A percentile compares a stretch with the other conserved stretches of the same genome.
These are phyloP conservation scores for Drosophila pachea DNA, from an alignment of 1,140 invertebrate genomes.

Conservation along the genomic window DNA sequence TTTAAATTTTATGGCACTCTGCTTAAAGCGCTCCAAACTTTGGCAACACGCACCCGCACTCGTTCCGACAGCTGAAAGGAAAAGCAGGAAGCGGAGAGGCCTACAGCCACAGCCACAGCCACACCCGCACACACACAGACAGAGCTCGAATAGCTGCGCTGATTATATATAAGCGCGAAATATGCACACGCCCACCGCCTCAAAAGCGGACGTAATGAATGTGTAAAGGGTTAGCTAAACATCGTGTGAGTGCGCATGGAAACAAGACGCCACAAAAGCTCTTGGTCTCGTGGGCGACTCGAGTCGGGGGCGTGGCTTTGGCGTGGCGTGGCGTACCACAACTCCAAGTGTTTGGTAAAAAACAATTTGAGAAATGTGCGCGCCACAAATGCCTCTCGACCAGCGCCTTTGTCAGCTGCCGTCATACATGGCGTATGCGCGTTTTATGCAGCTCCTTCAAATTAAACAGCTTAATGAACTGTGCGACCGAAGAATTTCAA, in stretches of 20 bases:
- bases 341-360: conserved; percentile 57
- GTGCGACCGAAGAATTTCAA: conserved; percentile 4
- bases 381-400: conserved; percentile 40
- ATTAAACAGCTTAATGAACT: conserved; percentile 48
- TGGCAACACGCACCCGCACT: conserved; percentile 1
- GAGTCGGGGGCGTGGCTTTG: background rate
- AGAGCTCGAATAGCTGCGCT: conserved; percentile 59
- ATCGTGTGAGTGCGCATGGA: conserved; percentile 4
- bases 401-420: conserved; percentile 21
- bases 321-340: background rate
- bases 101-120: conserved; percentile 20
- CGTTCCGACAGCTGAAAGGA: conserved; percentile 27
- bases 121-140: conserved; percentile 10
- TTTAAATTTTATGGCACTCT: conserved; percentile 46
- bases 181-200: conserved; percentile 36
- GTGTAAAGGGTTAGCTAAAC: conserved; percentile 65
- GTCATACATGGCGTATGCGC: conserved; percentile 54
- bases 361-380: conserved; percentile 67
- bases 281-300: conserved; percentile 14
- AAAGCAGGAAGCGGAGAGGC: conserved; percentile 33
- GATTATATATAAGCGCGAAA: conserved; percentile 69
- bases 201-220: conserved; percentile 69
- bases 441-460: conserved; percentile 15
- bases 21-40: conserved; percentile 36
- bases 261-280: conserved; percentile 31